phyloP scores from a whole-genome alignment of 1,140 invertebrate species.

The Caenorhabditis inopinata region DNA sequence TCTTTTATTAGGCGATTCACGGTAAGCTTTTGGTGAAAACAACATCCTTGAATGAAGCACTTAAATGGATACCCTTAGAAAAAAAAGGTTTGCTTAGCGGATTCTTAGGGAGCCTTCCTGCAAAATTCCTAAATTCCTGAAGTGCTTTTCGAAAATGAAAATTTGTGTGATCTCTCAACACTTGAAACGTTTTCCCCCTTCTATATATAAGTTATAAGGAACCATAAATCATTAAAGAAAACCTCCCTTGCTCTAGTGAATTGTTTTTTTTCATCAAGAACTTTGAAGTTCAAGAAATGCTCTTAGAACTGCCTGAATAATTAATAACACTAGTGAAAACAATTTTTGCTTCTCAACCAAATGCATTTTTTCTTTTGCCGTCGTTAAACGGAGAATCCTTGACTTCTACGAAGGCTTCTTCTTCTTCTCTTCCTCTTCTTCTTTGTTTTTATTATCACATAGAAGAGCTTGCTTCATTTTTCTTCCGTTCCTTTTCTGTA shows the following conservation, averaged over 20 bases:
- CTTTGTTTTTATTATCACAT: slow-evolving; percentile 1
- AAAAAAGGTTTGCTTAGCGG: too few relatives aligned
- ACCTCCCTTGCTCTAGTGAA: too few relatives aligned
- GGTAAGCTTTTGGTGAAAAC: too few relatives aligned
- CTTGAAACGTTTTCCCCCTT: slow-evolving; percentile 24
- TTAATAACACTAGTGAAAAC: not conserved
- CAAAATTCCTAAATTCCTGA: too few relatives aligned
- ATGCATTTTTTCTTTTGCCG: not conserved
- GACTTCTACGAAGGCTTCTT: not conserved
- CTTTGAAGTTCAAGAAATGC: not conserved
- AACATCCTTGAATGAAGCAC: too few relatives aligned
- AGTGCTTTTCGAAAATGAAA: not conserved
- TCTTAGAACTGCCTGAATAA: not conserved
- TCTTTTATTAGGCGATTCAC: too few relatives aligned
- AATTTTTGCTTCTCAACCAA: not conserved
- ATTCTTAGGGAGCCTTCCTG: too few relatives aligned
- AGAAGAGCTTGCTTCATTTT: not conserved
- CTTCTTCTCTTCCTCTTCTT: not conserved
- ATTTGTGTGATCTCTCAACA: too few relatives aligned
- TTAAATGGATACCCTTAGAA: too few relatives aligned
- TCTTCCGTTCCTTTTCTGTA: not conserved
- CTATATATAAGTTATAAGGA: too few relatives aligned
- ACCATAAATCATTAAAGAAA: too few relatives aligned
- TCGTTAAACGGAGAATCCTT: not conserved
- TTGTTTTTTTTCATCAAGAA: not conserved